Evolutionary conservation across 2,888 invertebrate species (phyloP).

Genomic region (Drosophila pseudotakahashii): DNA sequence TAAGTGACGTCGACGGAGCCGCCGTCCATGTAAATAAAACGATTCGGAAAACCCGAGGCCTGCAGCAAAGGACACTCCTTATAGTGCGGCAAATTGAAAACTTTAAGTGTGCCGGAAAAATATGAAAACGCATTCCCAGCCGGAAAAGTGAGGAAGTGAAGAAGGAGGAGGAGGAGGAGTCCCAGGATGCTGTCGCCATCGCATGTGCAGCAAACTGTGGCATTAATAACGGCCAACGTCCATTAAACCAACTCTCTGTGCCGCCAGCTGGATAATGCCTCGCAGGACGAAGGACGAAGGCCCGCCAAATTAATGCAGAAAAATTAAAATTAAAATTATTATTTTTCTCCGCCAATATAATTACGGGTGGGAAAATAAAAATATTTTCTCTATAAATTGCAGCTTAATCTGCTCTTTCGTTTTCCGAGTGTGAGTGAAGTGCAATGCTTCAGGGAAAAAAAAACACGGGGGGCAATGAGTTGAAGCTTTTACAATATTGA

Average conservation of each 20-base stretch:
- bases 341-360: conserved; percentile 23
- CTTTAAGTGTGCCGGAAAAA: conserved; percentile 63
- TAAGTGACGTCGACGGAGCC: conserved; percentile 42
- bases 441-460: not conserved
- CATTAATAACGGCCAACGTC: conserved; percentile 67
- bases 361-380: conserved; percentile 15
- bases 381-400: conserved; percentile 30
- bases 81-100: conserved; percentile 62
- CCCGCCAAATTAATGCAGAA: conserved; percentile 70
- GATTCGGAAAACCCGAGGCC: conserved; percentile 47
- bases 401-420: conserved; percentile 37
- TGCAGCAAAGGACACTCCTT: conserved; percentile 11
- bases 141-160: conserved; percentile 20
- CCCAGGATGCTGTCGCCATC: conserved; percentile 13
- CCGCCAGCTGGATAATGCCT: conserved; percentile 10
- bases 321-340: conserved; percentile 62
- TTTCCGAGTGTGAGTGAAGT: conserved; percentile 7
- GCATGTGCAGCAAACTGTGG: conserved; percentile 39
- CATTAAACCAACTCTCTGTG: conserved; percentile 64
- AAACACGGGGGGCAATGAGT: conserved; percentile 25
- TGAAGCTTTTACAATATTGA: conserved; percentile 49
- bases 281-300: conserved; percentile 54
- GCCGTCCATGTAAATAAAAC: conserved; percentile 53
- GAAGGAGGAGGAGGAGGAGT: not conserved
- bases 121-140: conserved; percentile 50